Evolutionary conservation across 1,140 invertebrate genomes (phyloP), one percentile per base, ranked within the genome.

Genomic region (Musca vetustissima): DNA sequence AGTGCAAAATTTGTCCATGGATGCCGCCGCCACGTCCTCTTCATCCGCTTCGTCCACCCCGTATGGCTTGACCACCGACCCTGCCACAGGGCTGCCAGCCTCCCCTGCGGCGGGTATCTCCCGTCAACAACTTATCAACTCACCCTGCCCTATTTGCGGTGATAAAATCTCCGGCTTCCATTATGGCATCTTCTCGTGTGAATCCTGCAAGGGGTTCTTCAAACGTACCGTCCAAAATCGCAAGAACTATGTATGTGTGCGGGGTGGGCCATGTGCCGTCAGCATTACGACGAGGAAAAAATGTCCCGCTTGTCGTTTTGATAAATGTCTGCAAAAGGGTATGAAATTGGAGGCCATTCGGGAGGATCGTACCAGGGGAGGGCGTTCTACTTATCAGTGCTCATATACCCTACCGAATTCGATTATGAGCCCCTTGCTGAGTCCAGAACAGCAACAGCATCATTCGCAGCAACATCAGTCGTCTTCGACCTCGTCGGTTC

Each of bases 151-250:
- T 9, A 96, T 98, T 67, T 98, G 95, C 79, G 95, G 94, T 0
- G 95, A 98, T 82, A 94, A 96, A 82, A 96, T 97, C 73, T 95
- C 93, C 71, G 95, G 95, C 13, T 96, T 96, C 83, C 95, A 97
- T 82, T 97, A 97, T 78, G 95, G 95, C 13, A 98, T 98, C 74
- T 98, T 97, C 83, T 96, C 95, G 13, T 98, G 96, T 84, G 96
- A 98, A 81, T 96, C 93, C 13, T 98, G 92, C 82, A 99, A 99
- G 86, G 97, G 97, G 4, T 99, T 99, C 84, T 99, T 99, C 85
- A 98, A 98, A 83, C 88, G 97, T 70, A 98, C 96, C 50, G 97
- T 98, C 4, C 96, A 98, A 85, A 99, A 99, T 82, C 90, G 96
- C 64, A 98, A 98, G 84, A 94, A 96, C 80, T 98, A 98, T 84